Conservation (phyloP, 2,113 vertebrate genomes). For the Aleadryas rufinucha region DNA sequence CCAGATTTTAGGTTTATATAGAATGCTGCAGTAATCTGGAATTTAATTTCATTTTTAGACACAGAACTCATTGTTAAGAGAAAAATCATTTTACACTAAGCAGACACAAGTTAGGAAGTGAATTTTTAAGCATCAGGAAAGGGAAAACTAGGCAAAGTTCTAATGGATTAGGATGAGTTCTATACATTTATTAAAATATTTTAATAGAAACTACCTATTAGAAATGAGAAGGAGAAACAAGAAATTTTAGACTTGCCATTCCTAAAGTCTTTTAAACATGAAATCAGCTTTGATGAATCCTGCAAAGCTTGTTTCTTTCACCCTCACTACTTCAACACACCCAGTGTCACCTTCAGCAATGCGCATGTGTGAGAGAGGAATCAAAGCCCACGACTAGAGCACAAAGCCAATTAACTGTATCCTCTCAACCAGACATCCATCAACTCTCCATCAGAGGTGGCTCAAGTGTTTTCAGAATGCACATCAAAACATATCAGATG, state of each 20-base stretch:
- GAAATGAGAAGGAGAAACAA: not conserved
- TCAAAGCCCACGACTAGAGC: not conserved
- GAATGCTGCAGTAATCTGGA: not conserved
- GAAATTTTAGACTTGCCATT: not conserved
- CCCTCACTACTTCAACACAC: not conserved
- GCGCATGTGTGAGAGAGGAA: rapidly evolving
- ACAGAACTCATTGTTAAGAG: not conserved
- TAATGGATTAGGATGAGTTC: not conserved
- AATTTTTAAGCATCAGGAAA: not conserved
- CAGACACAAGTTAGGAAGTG: not conserved
- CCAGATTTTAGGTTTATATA: not conserved
- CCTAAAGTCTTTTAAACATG: not conserved
- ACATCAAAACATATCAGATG: not conserved
- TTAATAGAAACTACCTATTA: not conserved
- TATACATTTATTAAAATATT: not conserved
- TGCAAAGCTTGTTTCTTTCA: not conserved
- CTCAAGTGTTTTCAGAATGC: not conserved
- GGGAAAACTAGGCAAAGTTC: not conserved
- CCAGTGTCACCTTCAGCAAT: not conserved
- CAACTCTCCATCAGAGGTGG: not conserved
- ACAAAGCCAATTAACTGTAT: not conserved
- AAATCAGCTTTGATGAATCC: not conserved
- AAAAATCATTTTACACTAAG: not conserved
- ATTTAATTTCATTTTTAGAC: not conserved
- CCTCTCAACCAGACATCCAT: not conserved